Evolutionary conservation across 2,797 vertebrate genomes (phyloP).

Genomic region (Tokudaia tokunoshimensis): DNA sequence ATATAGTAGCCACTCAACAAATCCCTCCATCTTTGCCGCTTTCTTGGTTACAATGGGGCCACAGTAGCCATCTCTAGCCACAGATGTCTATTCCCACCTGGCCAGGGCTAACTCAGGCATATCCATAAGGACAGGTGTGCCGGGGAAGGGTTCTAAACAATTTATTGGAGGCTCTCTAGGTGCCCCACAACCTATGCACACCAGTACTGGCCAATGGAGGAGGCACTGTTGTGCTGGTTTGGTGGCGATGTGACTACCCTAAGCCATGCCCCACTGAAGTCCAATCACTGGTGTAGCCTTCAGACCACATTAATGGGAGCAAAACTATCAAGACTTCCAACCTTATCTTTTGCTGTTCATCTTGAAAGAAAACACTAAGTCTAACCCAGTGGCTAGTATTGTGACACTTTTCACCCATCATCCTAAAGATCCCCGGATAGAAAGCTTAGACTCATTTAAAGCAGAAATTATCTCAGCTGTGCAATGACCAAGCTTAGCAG

Average conservation of each 20-base stretch:
- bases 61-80: not conserved
- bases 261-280: not conserved
- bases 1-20: not conserved
- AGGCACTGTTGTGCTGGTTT: not conserved
- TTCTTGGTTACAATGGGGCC: not conserved
- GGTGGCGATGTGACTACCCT: not conserved
- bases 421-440: not conserved
- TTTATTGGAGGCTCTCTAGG: accelerated
- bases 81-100: not conserved
- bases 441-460: not conserved
- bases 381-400: not conserved
- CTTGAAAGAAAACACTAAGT: not conserved
- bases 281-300: not conserved
- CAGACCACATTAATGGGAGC: not conserved
- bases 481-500: not conserved
- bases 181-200: accelerated
- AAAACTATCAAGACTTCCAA: not conserved
- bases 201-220: not conserved
- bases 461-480: not conserved
- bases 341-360: not conserved
- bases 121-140: not conserved
- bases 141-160: accelerated
- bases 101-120: not conserved
- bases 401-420: not conserved
- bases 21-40: accelerated